Evolutionary conservation across 2,888 invertebrate genomes (phyloP).

Genomic region (Heteromyza rotundicornis): DNA sequence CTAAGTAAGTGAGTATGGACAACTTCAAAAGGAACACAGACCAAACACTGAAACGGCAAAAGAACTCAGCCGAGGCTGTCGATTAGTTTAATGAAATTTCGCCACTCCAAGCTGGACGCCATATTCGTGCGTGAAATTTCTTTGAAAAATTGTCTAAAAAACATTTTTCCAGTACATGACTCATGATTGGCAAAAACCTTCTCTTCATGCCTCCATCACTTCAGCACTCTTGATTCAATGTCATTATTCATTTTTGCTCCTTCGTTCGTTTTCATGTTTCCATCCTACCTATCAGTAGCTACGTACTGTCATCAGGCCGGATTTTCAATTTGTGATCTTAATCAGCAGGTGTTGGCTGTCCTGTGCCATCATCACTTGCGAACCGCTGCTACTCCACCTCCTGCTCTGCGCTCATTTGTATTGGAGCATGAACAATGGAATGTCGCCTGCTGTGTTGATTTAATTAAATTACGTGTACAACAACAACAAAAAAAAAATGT

Average conservation of each 20-base stretch:
- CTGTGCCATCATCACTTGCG: neutral
- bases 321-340: constrained; percentile 58
- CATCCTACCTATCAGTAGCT: constrained; percentile 13
- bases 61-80: constrained; percentile 18
- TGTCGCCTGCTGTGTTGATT: constrained; percentile 3
- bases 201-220: too few species aligned
- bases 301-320: constrained; percentile 34
- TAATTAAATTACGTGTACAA: neutral
- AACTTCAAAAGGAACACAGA: neutral
- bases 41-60: neutral
- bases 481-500: neutral
- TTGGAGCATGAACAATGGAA: neutral
- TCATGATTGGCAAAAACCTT: too few species aligned
- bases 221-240: too few species aligned
- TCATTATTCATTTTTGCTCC: constrained; percentile 14
- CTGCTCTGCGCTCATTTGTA: too few species aligned
- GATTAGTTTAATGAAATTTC: constrained; percentile 44
- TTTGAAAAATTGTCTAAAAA: neutral
- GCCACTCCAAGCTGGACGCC: constrained; percentile 16
- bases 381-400: too few species aligned
- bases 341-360: constrained; percentile 53
- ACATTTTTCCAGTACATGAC: too few species aligned
- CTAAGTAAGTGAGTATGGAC: neutral
- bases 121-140: neutral
- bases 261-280: too few species aligned